Evolutionary conservation across 2,797 vertebrate species (phyloP).

Genomic region (Hydrolagus colliei): DNA sequence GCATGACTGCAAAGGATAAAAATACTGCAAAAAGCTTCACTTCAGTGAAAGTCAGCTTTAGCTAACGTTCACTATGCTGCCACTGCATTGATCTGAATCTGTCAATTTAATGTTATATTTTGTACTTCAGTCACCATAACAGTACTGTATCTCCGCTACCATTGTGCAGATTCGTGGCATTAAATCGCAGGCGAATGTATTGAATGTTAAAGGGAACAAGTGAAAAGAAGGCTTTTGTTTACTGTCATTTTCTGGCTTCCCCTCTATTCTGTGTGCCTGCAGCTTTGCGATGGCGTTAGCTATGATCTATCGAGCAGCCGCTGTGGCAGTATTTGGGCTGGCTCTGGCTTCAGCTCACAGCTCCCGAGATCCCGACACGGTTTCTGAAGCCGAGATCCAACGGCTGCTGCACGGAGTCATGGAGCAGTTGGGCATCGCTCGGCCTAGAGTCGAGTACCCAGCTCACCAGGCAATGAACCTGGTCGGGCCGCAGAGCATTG

Average conservation of each 20-base stretch:
- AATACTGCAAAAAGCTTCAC: background rate
- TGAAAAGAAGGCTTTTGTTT: background rate
- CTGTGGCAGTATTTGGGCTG: slow-evolving; percentile 60
- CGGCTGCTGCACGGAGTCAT: slow-evolving; percentile 91
- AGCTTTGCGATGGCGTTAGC: slow-evolving; percentile 45
- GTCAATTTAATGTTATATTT: background rate
- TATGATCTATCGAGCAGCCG: slow-evolving; percentile 45
- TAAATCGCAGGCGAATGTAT: background rate
- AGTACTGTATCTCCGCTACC: background rate
- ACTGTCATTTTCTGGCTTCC: background rate
- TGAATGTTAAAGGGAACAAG: background rate
- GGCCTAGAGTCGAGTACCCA: slow-evolving; percentile 87
- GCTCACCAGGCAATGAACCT: slow-evolving; percentile 92
- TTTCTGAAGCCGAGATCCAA: slow-evolving; percentile 88
- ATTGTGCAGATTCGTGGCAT: background rate
- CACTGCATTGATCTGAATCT: too few relatives aligned
- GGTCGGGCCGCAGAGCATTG: slow-evolving; percentile 89
- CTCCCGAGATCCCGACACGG: slow-evolving; percentile 68
- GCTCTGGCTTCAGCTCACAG: slow-evolving; percentile 61
- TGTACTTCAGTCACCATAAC: background rate
- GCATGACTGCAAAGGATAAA: background rate
- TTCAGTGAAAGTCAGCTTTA: background rate
- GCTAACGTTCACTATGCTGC: background rate
- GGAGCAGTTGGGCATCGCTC: slow-evolving; percentile 91
- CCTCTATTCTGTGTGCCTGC: slow-evolving; percentile 36